phyloP scores from a whole-genome alignment of 2,797 vertebrate species.

The Hafferia zeledoni region DNA sequence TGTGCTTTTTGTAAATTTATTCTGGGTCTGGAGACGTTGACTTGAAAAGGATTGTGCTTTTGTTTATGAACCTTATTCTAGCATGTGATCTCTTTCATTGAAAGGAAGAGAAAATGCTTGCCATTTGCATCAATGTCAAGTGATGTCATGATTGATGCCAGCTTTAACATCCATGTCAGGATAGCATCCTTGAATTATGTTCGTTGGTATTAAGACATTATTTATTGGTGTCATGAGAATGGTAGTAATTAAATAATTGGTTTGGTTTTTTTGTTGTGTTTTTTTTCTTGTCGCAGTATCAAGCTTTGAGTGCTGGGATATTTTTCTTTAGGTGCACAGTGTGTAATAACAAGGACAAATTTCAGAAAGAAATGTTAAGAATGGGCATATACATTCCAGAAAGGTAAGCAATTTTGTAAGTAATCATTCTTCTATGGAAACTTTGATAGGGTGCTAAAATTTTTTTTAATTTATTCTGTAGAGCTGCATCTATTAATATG shows the following conservation, averaged over 20 bases:
- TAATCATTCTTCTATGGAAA: neutral
- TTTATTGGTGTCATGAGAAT: neutral
- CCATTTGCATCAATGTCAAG: neutral
- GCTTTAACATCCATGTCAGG: neutral
- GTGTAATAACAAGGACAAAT: slow-evolving; percentile 92
- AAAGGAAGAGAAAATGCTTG: neutral
- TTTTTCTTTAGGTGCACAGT: slow-evolving; percentile 97
- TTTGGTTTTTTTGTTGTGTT: slow-evolving; percentile 8
- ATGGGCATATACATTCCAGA: slow-evolving; percentile 97
- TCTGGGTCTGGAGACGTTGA: neutral
- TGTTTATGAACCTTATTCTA: neutral
- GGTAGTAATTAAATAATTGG: slow-evolving; percentile 14
- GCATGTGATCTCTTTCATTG: neutral
- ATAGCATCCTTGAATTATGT: neutral
- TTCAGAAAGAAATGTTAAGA: slow-evolving; percentile 94
- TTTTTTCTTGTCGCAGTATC: slow-evolving; percentile 77
- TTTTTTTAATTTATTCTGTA: neutral
- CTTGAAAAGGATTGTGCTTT: neutral
- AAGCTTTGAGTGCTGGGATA: slow-evolving; percentile 92
- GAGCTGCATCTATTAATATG: neutral
- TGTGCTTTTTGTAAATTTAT: neutral
- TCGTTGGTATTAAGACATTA: neutral
- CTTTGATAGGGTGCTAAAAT: neutral
- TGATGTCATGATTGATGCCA: neutral
- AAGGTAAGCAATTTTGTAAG: slow-evolving; percentile 79